Base-by-base conservation (phyloP, 2,797 vertebrate species). In the Muscicapa striata region DNA sequence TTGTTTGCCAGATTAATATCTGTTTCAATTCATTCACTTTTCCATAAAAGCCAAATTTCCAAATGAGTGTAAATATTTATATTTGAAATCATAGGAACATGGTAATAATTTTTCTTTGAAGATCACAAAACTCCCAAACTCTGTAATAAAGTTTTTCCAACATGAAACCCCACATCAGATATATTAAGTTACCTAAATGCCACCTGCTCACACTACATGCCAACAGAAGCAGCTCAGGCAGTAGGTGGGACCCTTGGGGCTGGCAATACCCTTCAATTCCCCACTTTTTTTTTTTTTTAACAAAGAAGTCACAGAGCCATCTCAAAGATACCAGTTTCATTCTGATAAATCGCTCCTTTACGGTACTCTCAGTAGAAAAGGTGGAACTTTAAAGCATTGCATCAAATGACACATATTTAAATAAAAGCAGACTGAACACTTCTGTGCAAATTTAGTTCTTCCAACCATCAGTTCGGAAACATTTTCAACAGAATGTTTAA, bases 391-490 rank as follows among this genome's bases (percentile, higher is more conserved):
- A 82, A 91, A 94, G 45, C 69, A 91, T 10, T 64, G 49, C 68
- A 89, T 94, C 24, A 68, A 69, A 41, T 26, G 24, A 74, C 48
- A 46, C n/a, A 13, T 55, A 52, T 38, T 93, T 74, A 43, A 94
- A 84, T 43, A 69, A 77, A 87, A 83, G 54, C 81, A 64, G 38
- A 86, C 58, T 68, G 62, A 77, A 82, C 22, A 62, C 30, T 73
- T 84, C 80, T 90, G 92, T 96, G 86, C 92, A 93, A 92, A 94
- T 80, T 87, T 78, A 83, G 79, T 86, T 91, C 49, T 91, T 93
- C 59, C 21, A 58, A 66, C 49, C 21, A 0, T 48, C 59, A 62
- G 36, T 75, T 58, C 4, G 0, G 51, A 75, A 78, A 72, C 6
- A 34, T 40, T 82, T 87, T 83, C 66, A 80, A 78, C n/a, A 77